phyloP scores from a whole-genome alignment of 2,888 invertebrate species.

The Polydrusus pterygomalis region DNA sequence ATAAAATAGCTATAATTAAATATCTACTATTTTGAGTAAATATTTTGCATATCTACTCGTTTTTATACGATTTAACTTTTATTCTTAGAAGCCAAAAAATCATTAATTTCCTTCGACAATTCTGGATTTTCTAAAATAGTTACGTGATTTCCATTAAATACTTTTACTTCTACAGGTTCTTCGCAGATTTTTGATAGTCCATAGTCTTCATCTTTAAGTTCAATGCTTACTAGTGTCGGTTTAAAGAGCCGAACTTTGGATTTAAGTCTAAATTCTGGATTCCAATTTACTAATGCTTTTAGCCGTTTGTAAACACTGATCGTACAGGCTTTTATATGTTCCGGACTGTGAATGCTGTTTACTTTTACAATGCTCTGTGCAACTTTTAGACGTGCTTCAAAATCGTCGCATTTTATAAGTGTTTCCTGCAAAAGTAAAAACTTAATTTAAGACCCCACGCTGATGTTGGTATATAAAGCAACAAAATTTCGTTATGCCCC shows the following conservation, averaged over 20 bases:
- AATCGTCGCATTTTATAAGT: constrained; percentile 74
- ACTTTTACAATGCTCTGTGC: constrained; percentile 28
- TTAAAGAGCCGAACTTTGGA: constrained; percentile 59
- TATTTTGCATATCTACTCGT: no score
- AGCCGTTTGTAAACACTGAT: constrained; percentile 58
- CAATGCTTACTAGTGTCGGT: constrained; percentile 55
- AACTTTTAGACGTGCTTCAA: constrained; percentile 68
- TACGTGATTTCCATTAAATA: constrained; percentile 82
- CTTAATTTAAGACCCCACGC: no score
- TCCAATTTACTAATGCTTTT: constrained; percentile 56
- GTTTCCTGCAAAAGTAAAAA: constrained; percentile 63
- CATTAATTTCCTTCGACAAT: constrained; percentile 14
- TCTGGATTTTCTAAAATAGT: constrained; percentile 79
- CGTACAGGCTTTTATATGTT: constrained; percentile 40
- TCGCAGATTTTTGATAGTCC: constrained; percentile 73
- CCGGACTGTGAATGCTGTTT: constrained; percentile 14
- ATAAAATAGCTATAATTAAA: no score
- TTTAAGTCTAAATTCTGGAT: constrained; percentile 59
- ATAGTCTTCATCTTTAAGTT: constrained; percentile 76
- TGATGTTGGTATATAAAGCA: no score
- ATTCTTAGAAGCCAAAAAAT: no score
- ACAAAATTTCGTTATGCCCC: no score
- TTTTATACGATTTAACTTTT: no score
- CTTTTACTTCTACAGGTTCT: constrained; percentile 75
- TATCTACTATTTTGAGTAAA: no score